Evolutionary conservation across 1,140 invertebrate species (phyloP).

Genomic region (Dreissena rostriformis): DNA sequence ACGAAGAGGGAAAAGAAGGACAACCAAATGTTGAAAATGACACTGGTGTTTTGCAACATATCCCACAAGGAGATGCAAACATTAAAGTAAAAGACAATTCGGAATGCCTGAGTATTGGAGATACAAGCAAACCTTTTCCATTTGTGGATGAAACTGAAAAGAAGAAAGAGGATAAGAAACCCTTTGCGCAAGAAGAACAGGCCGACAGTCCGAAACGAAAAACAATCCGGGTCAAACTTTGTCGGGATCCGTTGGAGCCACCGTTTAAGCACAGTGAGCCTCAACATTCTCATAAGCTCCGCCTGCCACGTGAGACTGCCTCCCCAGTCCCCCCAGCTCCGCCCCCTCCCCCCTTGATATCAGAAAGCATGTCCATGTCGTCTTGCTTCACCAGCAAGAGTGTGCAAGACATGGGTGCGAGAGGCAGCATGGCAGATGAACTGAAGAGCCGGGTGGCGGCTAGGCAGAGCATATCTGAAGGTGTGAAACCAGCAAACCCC

Average conservation of each 20-base stretch:
- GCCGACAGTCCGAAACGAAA: constrained; percentile 35
- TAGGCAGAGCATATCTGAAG: constrained; percentile 45
- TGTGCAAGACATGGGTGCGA: neutral
- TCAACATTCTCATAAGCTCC: too few species aligned
- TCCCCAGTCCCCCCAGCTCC: constrained; percentile 42
- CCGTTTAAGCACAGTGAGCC: neutral
- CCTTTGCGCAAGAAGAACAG: neutral
- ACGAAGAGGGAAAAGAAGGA: neutral
- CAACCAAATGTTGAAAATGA: neutral
- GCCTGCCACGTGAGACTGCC: neutral
- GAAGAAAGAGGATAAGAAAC: neutral
- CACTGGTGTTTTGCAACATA: neutral
- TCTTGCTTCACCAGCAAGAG: neutral
- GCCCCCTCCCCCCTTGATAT: constrained; percentile 33
- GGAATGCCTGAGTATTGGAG: neutral
- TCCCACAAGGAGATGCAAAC: neutral
- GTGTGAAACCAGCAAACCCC: neutral
- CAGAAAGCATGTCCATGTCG: neutral
- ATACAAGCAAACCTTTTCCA: too few species aligned
- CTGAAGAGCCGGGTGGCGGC: constrained; percentile 16
- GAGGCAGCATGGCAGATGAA: constrained; percentile 49
- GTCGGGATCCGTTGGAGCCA: constrained; percentile 35
- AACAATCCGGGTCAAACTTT: constrained; percentile 41
- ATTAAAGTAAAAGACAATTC: neutral
- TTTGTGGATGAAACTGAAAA: neutral